Conservation (phyloP, 2,113 vertebrate species). For the Urocitellus parryii region DNA sequence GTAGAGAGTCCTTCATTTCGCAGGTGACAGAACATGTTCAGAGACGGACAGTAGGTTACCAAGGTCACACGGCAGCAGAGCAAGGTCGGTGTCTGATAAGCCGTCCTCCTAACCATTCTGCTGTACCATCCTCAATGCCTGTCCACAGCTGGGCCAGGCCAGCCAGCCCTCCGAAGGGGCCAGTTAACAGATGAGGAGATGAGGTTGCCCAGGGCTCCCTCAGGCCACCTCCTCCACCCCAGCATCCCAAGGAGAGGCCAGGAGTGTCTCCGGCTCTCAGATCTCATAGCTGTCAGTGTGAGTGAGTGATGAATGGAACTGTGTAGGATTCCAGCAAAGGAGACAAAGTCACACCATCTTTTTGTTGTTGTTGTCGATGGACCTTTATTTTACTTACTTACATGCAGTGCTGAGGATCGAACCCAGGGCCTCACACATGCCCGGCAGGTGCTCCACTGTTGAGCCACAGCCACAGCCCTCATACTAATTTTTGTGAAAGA, state of each 20-base stretch:
- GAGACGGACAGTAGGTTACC: not conserved
- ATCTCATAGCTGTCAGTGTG: not conserved
- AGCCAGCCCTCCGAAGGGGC: not conserved
- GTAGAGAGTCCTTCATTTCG: accelerated
- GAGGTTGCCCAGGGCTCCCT: not conserved
- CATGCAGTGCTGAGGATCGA: too few relatives aligned
- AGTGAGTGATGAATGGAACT: not conserved
- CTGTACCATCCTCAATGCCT: not conserved
- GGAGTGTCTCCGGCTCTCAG: not conserved
- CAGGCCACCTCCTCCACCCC: not conserved
- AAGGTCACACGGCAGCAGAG: not conserved
- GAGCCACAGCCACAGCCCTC: too few relatives aligned
- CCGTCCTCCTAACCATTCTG: not conserved
- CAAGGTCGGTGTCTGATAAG: not conserved
- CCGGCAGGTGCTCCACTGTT: too few relatives aligned
- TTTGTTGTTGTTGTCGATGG: not conserved
- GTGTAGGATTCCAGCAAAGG: conserved; percentile 74
- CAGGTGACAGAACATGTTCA: not conserved
- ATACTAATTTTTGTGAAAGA: not conserved
- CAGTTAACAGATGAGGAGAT: not conserved
- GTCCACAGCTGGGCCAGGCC: not conserved
- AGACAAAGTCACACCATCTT: conserved; percentile 78
- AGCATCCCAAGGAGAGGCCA: not conserved
- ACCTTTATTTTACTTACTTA: too few relatives aligned
- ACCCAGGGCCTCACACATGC: too few relatives aligned